phyloP scores from a whole-genome alignment of 2,888 invertebrate genomes.

The Biston betularia region DNA sequence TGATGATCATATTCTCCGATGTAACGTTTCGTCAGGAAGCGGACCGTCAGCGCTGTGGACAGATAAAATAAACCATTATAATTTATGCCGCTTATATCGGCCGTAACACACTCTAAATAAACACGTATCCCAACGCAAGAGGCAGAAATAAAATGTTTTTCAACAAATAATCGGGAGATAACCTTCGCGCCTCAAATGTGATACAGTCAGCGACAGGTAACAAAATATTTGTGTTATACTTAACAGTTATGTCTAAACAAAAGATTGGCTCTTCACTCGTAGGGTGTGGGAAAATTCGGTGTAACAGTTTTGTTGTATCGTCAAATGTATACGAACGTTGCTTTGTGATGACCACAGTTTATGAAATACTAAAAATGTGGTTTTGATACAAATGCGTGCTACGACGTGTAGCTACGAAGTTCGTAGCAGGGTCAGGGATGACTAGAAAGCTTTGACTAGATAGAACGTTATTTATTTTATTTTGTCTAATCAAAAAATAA shows the following conservation, averaged over 20 bases:
- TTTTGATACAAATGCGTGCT: neutral
- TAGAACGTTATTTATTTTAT: too few relatives aligned
- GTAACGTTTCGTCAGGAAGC: conserved; percentile 96
- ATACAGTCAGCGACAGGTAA: conserved; percentile 6
- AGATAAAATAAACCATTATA: conserved; percentile 41
- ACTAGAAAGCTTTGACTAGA: neutral
- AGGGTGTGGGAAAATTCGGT: neutral
- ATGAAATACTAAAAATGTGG: too few relatives aligned
- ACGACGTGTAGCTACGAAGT: neutral
- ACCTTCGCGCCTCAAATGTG: conserved; percentile 7
- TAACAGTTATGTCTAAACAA: conserved; percentile 9
- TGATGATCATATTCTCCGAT: conserved; percentile 98
- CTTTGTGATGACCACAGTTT: neutral
- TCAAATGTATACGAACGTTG: neutral
- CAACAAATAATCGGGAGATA: conserved; percentile 16
- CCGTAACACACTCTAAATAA: conserved; percentile 18
- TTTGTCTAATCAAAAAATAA: too few relatives aligned
- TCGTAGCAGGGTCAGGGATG: neutral
- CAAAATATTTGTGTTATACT: conserved; percentile 11
- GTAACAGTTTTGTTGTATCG: too few relatives aligned
- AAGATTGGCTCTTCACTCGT: neutral
- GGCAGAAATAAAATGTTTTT: conserved; percentile 19
- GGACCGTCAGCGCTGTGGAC: conserved; percentile 91
- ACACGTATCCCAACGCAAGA: conserved; percentile 13
- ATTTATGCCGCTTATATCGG: conserved; percentile 20